These are phyloP conservation scores for Adela reaumurella DNA, from an alignment of 2,888 invertebrate species.

Conservation along the genomic window DNA sequence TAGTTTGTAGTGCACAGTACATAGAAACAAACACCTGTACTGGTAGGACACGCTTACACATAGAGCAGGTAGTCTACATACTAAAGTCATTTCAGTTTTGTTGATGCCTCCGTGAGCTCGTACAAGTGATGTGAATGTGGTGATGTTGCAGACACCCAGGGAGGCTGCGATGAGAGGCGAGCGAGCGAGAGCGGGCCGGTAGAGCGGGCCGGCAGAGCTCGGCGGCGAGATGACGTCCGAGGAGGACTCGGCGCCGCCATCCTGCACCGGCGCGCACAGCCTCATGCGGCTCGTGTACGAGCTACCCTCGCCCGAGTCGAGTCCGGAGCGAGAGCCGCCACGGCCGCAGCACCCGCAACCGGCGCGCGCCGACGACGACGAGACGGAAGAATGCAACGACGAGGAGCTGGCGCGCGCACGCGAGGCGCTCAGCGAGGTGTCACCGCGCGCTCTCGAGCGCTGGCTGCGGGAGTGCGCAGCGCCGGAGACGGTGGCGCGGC, in stretches of 20 bases:
- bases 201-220: background rate
- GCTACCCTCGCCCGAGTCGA: slow-evolving; percentile 45
- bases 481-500: slow-evolving; percentile 58
- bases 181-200: background rate
- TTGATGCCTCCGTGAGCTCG: no score
- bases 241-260: background rate
- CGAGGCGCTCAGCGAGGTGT: slow-evolving; percentile 51
- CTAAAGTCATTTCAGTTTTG: no score
- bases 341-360: slow-evolving; percentile 25
- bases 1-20: no score
- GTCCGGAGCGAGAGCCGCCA: no score
- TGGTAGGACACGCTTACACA: no score
- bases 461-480: slow-evolving; percentile 77
- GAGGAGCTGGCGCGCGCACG: slow-evolving; percentile 40
- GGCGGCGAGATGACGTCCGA: background rate
- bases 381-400: slow-evolving; percentile 34
- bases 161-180: background rate
- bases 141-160: no score
- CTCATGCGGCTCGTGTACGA: slow-evolving; percentile 48
- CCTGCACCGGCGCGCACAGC: slow-evolving; percentile 10
- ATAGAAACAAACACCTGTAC: no score
- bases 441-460: slow-evolving; percentile 66
- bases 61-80: no score
- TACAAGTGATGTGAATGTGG: no score
- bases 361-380: slow-evolving; percentile 42